phyloP scores from a whole-genome alignment of 92 coral and sea anemone genomes.

The Virgularia gustaviana region DNA sequence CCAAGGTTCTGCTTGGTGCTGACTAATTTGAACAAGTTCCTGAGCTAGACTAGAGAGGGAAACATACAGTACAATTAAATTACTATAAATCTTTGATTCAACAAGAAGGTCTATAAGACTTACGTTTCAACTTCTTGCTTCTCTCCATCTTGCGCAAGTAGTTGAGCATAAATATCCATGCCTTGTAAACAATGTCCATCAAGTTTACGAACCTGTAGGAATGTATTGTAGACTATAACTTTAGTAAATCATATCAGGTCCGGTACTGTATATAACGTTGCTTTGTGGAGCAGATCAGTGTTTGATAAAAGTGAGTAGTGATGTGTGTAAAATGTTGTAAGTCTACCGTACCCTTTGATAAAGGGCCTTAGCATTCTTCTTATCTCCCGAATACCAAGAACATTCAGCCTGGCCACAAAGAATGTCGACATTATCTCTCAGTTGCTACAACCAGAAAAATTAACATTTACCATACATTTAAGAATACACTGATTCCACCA shows the following conservation, averaged over 20 bases:
- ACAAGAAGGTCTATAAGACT: neutral
- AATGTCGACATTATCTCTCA: slow-evolving; percentile 80
- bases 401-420: slow-evolving; percentile 80
- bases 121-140: slow-evolving; percentile 81
- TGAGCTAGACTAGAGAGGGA: slow-evolving; percentile 68
- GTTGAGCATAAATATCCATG: slow-evolving; percentile 84
- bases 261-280: no score
- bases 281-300: neutral
- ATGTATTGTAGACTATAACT: no score
- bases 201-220: slow-evolving; percentile 67
- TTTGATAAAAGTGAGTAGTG: neutral
- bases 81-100: neutral
- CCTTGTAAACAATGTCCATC: slow-evolving; percentile 82
- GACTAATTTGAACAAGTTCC: slow-evolving; percentile 81
- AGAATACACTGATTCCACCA: no score
- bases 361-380: slow-evolving; percentile 69
- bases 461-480: no score
- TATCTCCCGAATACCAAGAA: slow-evolving; percentile 86
- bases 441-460: slow-evolving; percentile 45
- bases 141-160: slow-evolving; percentile 70
- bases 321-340: no score
- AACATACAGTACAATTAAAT: neutral
- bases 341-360: slow-evolving; percentile 67
- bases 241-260: no score
- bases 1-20: slow-evolving; percentile 86